phyloP scores from a whole-genome alignment of 2,113 vertebrate species.

The Sapayoa aenigma region DNA sequence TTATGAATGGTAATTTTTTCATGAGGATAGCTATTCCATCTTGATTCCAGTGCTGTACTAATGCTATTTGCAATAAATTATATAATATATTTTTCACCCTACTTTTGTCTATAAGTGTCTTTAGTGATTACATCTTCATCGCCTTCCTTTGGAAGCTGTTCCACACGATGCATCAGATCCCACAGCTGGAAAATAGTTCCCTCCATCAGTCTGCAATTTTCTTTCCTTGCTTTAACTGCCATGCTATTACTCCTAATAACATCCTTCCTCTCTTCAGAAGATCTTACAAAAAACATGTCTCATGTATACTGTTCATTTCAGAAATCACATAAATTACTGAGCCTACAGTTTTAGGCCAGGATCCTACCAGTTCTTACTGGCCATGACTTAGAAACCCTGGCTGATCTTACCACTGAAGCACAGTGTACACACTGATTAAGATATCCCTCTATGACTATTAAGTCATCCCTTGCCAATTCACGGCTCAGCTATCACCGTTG shows the following conservation, averaged over 20 bases:
- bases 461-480: too few species aligned
- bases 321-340: neutral
- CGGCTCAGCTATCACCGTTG: too few species aligned
- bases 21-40: neutral
- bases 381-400: neutral
- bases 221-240: neutral
- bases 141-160: neutral
- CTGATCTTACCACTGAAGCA: neutral
- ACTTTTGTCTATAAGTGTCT: neutral
- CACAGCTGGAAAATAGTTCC: neutral
- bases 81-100: neutral
- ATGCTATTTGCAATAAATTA: neutral
- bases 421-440: neutral
- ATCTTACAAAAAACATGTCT: neutral
- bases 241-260: neutral
- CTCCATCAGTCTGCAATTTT: neutral
- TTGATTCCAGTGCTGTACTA: neutral
- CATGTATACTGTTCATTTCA: neutral
- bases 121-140: neutral
- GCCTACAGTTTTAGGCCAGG: neutral
- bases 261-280: neutral
- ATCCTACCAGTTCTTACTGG: neutral
- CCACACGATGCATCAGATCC: neutral
- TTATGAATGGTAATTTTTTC: neutral
- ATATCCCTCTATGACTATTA: too few species aligned